Percentiles rank a stretch among this genome's conserved stretches.
Conservation (phyloP, 1,140 invertebrate genomes). For the Dendrolimus kikuchii region DNA sequence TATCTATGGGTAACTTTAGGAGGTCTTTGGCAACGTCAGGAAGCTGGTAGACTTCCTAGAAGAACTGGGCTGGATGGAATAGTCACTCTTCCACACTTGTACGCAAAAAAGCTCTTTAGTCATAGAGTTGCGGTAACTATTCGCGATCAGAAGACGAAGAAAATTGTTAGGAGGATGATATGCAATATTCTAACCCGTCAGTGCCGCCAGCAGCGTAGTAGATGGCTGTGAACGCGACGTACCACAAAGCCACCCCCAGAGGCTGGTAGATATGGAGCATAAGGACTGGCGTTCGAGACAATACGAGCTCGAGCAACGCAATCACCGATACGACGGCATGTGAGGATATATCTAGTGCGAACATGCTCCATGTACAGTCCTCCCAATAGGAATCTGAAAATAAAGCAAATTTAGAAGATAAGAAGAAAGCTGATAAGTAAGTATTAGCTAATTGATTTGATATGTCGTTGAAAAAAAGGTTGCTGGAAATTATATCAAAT, state of each 20-base stretch:
- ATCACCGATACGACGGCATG: conserved; percentile 83
- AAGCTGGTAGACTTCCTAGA: no score
- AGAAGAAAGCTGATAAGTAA: no score
- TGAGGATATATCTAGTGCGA: conserved; percentile 78
- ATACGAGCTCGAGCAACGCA: conserved; percentile 79
- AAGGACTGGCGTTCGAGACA: conserved; percentile 79
- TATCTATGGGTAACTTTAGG: no score
- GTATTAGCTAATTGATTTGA: no score
- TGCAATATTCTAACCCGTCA: conserved; percentile 52
- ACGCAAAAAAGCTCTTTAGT: no score
- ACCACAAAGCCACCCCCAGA: conserved; percentile 74
- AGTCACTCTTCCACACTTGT: no score
- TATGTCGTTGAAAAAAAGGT: no score
- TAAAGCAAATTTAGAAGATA: background rate
- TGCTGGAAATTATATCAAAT: no score
- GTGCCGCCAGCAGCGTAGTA: conserved; percentile 85
- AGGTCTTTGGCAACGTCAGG: no score
- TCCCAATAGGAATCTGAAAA: conserved; percentile 2
- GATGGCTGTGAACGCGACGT: conserved; percentile 79
- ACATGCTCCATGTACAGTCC: conserved; percentile 10
- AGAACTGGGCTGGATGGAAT: no score
- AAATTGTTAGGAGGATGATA: background rate
- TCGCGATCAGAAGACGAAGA: no score
- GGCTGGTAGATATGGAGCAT: conserved; percentile 81
- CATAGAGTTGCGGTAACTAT: no score